phyloP scores from a whole-genome alignment of 2,888 invertebrate genomes.

The Eupithecia exiguata region DNA sequence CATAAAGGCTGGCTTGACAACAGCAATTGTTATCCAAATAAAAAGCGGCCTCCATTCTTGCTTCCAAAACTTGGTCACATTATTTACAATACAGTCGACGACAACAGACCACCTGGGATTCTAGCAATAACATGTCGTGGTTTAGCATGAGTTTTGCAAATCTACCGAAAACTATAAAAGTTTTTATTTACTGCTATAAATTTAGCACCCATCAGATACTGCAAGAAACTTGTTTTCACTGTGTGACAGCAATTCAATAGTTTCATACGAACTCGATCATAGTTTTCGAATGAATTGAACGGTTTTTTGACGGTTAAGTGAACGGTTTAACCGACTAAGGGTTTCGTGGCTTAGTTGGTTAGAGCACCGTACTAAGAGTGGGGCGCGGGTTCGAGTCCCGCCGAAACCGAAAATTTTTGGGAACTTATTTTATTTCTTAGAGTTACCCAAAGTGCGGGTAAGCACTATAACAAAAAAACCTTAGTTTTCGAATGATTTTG shows the following conservation, averaged over 20 bases:
- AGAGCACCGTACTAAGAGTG: too few species aligned
- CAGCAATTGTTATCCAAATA: conserved; percentile 34
- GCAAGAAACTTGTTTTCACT: neutral
- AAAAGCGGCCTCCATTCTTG: conserved; percentile 27
- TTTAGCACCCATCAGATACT: neutral
- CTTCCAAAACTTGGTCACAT: conserved; percentile 43
- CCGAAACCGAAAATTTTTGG: too few species aligned
- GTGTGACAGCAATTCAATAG: neutral
- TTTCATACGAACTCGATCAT: neutral
- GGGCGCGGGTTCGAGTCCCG: too few species aligned
- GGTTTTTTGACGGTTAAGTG: too few species aligned
- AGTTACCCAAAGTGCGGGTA: too few species aligned
- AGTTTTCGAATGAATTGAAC: neutral
- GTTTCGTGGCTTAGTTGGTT: too few species aligned
- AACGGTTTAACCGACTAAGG: too few species aligned
- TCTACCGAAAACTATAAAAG: neutral
- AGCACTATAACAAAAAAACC: too few species aligned
- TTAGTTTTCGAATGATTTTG: neutral
- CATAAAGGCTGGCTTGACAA: conserved; percentile 5
- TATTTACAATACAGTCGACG: conserved; percentile 49
- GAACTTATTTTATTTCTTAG: too few species aligned
- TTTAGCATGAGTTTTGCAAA: neutral
- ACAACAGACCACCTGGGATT: conserved; percentile 62
- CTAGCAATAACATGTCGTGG: conserved; percentile 53
- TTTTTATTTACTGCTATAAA: neutral